Base-by-base conservation (phyloP, 2,888 invertebrate species). In the Archips crataeganus region DNA sequence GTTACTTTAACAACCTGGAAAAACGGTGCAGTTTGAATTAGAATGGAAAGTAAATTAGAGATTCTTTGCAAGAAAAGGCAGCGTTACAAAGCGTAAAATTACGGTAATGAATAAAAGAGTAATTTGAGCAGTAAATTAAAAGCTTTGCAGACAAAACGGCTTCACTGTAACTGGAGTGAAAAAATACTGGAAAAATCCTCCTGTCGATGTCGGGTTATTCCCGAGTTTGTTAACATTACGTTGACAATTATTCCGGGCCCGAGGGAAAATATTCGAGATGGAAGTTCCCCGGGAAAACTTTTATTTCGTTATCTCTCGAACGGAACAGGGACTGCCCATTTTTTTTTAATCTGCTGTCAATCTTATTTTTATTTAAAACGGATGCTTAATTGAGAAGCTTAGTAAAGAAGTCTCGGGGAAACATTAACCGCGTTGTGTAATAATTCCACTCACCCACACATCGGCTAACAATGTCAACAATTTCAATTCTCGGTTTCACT, bases 381-480 rank as follows among this genome's bases (percentile, higher is more conserved):
- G 61, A 4, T 23, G 39, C n/a, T 34, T 47, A 32, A 23, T 4
- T 47, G 15, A 23, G n/a, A 13, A 23, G 15, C 42, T 11, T 39
- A n/a, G 32, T 57, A 32, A 11, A 11, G 32, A 13, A 23, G 47
- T 64, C 42, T 45, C 39, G 11, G 23, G 68, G 57, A 73, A 57
- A 49, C 49, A 47, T 39, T 59, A 62, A 69, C 32, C 57, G 36
- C 59, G 59, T 54, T 51, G 63, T 68, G 73, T 69, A 69, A 69
- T 64, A 68, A 65, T 69, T 74, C 42, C 81, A 90, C 91, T 91
- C 87, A 91, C 90, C 90, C 81, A 79, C 64, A 83, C 79, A 82
- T 84, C 80, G 80, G 84, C 85, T 84, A 87, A 86, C 82, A 84
- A 80, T 81, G 82, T 84, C 85, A 85, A 87, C 84, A 84, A 86